phyloP scores from a whole-genome alignment of 2,888 invertebrate genomes.

The Polia nebulosa region DNA sequence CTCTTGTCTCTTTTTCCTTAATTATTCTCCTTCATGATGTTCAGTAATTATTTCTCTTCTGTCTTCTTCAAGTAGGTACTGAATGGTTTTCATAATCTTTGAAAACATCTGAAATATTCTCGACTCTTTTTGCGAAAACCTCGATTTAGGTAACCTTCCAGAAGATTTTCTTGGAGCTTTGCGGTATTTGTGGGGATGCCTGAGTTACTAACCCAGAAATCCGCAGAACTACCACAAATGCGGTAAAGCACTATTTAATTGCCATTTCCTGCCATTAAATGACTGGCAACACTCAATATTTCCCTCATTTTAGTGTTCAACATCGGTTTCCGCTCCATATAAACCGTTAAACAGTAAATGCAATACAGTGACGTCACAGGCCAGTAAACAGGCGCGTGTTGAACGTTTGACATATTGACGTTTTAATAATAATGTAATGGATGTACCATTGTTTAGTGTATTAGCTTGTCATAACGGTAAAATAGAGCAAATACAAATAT shows the following conservation, averaged over 20 bases:
- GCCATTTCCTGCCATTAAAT: constrained; percentile 17
- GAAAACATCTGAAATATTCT: too few species aligned
- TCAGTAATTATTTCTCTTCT: too few species aligned
- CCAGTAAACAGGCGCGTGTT: constrained; percentile 19
- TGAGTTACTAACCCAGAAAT: too few species aligned
- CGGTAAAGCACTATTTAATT: neutral
- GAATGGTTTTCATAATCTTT: too few species aligned
- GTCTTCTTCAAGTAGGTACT: too few species aligned
- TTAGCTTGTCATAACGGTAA: constrained; percentile 8
- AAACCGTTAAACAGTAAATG: constrained; percentile 23
- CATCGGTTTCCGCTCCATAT: constrained; percentile 39
- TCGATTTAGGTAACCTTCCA: too few species aligned
- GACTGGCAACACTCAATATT: constrained; percentile 36
- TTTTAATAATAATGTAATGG: constrained; percentile 30
- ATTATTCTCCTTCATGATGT: too few species aligned
- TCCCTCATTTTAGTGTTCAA: constrained; percentile 39
- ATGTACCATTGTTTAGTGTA: constrained; percentile 14
- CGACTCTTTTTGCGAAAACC: too few species aligned
- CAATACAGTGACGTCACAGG: constrained; percentile 32
- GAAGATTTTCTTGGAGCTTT: neutral
- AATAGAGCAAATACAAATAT: neutral
- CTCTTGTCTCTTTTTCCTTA: too few species aligned
- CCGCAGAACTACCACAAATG: neutral
- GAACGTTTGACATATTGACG: constrained; percentile 47
- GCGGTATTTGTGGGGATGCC: too few species aligned